Percentiles rank a stretch among this genome's conserved stretches.
Evolutionary conservation across 23 tunicate species (phyloP).

Genomic region (Halocynthia aurantium): DNA sequence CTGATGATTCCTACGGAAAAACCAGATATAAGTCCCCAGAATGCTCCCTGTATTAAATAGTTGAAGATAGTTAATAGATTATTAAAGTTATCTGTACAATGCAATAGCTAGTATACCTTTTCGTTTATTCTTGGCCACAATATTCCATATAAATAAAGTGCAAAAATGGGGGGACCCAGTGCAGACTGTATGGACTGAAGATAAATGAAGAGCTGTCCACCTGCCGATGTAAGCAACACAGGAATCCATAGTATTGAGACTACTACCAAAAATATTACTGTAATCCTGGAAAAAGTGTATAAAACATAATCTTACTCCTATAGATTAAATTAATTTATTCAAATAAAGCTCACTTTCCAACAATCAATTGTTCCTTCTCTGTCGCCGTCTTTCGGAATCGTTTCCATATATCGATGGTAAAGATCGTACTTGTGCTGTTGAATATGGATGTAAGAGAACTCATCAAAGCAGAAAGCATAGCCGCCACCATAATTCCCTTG

Average conservation of each 20-base stretch:
- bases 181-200: constrained; percentile 50
- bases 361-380: constrained; percentile 11
- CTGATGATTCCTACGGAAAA: constrained; percentile 56
- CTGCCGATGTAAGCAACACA: constrained; percentile 57
- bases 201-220: constrained; percentile 69
- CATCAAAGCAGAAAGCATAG: constrained; percentile 41
- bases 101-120: constrained; percentile 16
- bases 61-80: not conserved
- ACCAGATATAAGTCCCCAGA: constrained; percentile 74
- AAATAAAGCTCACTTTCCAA: constrained; percentile 25
- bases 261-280: constrained; percentile 61
- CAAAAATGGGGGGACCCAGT: constrained; percentile 65
- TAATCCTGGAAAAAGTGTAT: constrained; percentile 24
- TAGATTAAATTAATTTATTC: not conserved
- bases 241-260: constrained; percentile 84
- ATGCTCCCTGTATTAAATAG: constrained; percentile 59
- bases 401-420: constrained; percentile 37
- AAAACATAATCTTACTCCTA: not conserved
- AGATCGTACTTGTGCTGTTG: constrained; percentile 39
- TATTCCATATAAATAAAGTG: constrained; percentile 48
- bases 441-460: constrained; percentile 35
- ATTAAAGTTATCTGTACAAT: too few relatives aligned
- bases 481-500: constrained; percentile 23
- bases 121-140: constrained; percentile 70
- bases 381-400: constrained; percentile 26